Evolutionary conservation across 2,797 vertebrate genomes (phyloP), one percentile per base, ranked within the genome.

Genomic region (Epinephelus coioides): DNA sequence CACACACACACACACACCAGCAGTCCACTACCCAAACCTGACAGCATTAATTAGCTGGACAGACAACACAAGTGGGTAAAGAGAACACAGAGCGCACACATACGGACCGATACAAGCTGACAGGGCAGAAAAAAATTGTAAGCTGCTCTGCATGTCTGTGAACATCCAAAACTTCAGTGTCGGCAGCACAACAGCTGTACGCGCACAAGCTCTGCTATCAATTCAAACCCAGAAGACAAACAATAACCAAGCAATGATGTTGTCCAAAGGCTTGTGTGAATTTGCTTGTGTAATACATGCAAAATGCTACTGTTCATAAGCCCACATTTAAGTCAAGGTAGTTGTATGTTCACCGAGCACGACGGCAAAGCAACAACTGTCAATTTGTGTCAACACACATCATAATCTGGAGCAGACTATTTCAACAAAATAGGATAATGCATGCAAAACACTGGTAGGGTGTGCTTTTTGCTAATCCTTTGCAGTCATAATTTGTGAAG

Each of bases 21-120:
- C 50, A 61, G 63, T 60, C 59, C 65, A 87, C 70, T 66, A 73
- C 73, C 77, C 73, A 62, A 83, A 70, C 79, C 81, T 81, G 78
- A 86, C 85, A 78, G 69, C 63, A 77, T 70, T 88, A 81, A 87
- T 90, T 81, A 90, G 69, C 61, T 53, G 61, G 15, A 84, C 56
- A 73, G 62, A 67, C 56, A 82, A 68, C 66, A 76, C 46, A 46
- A 73, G 50, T 40, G 2, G 12, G 50, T 54, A 63, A 74, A 44
- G 30, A 61, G 69, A 75, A 68, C 82, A 61, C 25, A 46, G 49
- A 75, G 19, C 40, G 63, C 59, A 74, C 25, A 55, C 27, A 74
- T 27, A 74, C 25, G 62, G 47, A 69, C 8, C 25, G 46, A 40
- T 64, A 62, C 21, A 74, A 69, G 57, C 13, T 43, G 23, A 70